Conservation (phyloP, 2,888 invertebrate genomes). For the Lithophane semibrunnea region DNA sequence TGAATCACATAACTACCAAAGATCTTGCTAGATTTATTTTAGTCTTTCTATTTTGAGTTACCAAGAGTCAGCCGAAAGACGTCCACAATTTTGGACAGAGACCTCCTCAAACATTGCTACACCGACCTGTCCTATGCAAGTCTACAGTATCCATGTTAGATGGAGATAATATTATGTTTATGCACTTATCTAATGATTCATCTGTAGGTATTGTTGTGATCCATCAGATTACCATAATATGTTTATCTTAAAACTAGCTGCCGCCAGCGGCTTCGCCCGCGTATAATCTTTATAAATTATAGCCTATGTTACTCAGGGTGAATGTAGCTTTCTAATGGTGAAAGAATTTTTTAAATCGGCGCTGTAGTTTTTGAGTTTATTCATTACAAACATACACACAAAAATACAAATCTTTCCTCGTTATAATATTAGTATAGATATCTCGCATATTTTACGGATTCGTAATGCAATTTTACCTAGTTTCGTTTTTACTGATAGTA, state of each 20-base stretch:
- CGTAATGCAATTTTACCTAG: neutral
- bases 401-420: no score
- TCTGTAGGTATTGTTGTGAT: neutral
- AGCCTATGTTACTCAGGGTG: no score
- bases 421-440: neutral
- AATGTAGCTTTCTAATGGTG: no score
- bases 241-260: neutral
- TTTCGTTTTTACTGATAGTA: neutral
- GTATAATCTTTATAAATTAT: no score
- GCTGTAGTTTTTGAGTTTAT: no score
- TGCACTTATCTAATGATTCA: conserved; percentile 8
- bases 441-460: conserved; percentile 5
- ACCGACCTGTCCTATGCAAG: neutral
- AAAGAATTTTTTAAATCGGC: no score
- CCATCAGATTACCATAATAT: neutral
- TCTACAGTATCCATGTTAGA: neutral
- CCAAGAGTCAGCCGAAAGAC: neutral
- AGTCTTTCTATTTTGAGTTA: neutral
- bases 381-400: no score
- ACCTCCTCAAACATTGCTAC: neutral
- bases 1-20: neutral
- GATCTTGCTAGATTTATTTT: neutral
- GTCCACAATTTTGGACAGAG: no score
- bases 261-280: no score
- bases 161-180: neutral